Base-by-base conservation (phyloP, 2,113 vertebrate genomes). In the Lampris megalopsis region DNA sequence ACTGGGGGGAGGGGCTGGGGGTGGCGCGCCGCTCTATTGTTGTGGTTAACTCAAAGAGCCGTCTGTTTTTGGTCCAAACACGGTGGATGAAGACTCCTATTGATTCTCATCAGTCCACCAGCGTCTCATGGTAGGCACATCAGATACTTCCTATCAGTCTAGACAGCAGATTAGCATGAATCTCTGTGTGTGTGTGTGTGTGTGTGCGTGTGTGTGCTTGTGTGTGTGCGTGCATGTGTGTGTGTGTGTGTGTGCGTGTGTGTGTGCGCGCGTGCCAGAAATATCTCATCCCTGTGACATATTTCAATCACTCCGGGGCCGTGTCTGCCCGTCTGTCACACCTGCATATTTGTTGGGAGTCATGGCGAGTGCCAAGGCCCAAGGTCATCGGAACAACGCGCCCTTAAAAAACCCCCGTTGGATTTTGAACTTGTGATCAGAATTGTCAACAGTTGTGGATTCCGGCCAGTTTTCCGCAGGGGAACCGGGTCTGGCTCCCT, bases 51-150 rank as follows among this genome's bases (percentile, higher is more conserved):
- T 85, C 50, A 50, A 65, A 79, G 50, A 70, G 60, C 65, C 53
- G 54, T 36, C 4, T 86, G 80, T 85, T 88, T 83, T 70, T 59
- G 66, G 75, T 81, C 49, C 49, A 89, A 73, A 78, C 74, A 75
- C 3, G 63, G 52, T 54, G 61, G 41, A 36, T 57, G 48, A 65
- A 75, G 63, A 71, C 53, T 41, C 59, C 56, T n/a, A 69, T 66
- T 61, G 72, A 50, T 38, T 64, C 45, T 63, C 64, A 82, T 60
- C 43, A 37, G 13, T 73, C 45, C 54, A 62, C 49, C 63, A 65
- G 63, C 24, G 45, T 65, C 47, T 52, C 59, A 7, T 11, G n/a
- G 37, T 1, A 49, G 11, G 11, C 13, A 40, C 50, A 6, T 52
- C 43, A 36, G 43, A 56, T 59, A 68, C 50, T 45, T 45, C 57